Evolutionary conservation across 2,113 vertebrate genomes (phyloP).

Genomic region (Spheniscus mendiculus): DNA sequence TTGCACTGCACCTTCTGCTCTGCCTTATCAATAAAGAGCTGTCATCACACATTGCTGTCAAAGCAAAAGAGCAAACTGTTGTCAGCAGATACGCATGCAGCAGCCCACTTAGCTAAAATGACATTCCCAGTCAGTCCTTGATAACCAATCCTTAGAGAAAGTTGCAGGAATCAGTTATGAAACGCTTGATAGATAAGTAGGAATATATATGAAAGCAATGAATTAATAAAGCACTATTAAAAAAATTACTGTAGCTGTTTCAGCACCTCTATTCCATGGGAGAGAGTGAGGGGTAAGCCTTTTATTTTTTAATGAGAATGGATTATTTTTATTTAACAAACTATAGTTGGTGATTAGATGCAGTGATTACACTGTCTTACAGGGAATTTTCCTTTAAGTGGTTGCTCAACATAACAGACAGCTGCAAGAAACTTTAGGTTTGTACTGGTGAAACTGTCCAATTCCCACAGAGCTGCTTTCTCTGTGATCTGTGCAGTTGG

Average conservation of each 20-base stretch:
- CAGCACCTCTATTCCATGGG: not conserved
- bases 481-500: not conserved
- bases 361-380: not conserved
- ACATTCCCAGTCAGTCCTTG: not conserved
- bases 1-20: slow-evolving; percentile 55
- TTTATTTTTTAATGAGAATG: not conserved
- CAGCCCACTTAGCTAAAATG: slow-evolving; percentile 8
- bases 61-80: slow-evolving; percentile 60
- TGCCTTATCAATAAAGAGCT: slow-evolving; percentile 59
- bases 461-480: not conserved
- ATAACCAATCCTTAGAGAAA: not conserved
- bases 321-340: slow-evolving; percentile 5
- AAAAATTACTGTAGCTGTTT: not conserved
- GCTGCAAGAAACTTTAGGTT: slow-evolving; percentile 30
- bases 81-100: slow-evolving; percentile 34
- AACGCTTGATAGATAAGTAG: not conserved
- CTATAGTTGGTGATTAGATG: not conserved
- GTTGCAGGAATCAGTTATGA: not conserved
- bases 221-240: not conserved
- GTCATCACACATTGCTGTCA: slow-evolving; percentile 51
- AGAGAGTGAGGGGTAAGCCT: not conserved
- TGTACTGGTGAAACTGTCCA: not conserved
- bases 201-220: not conserved
- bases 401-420: slow-evolving; percentile 45
- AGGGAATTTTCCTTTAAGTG: slow-evolving; percentile 35